phyloP scores from a whole-genome alignment of 2,888 invertebrate species.

The Cheilosia vulpina region DNA sequence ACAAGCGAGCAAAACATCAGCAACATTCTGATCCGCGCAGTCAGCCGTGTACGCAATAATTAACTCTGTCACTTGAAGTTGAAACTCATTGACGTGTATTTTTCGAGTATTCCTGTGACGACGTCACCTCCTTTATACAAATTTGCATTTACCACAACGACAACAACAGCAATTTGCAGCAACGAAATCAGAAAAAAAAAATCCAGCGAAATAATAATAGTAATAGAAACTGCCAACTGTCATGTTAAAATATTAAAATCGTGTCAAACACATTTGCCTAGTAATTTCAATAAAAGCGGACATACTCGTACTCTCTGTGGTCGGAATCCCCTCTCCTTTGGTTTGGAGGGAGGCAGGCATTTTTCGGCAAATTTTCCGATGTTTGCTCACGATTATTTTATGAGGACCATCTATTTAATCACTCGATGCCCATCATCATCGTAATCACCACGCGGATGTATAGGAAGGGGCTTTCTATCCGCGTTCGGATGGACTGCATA shows the following conservation, averaged over 20 bases:
- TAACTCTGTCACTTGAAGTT: conserved; percentile 46
- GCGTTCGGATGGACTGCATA: conserved; percentile 9
- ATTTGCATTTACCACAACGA: conserved; percentile 14
- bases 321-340: neutral
- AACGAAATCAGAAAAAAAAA: neutral
- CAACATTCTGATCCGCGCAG: conserved; percentile 50
- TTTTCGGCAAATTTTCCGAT: conserved; percentile 45
- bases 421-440: conserved; percentile 72
- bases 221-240: conserved; percentile 63
- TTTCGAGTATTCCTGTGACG: neutral
- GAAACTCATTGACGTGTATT: conserved; percentile 32
- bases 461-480: conserved; percentile 49
- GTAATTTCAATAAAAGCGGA: conserved; percentile 59
- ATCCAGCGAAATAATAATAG: conserved; percentile 37
- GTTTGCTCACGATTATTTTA: conserved; percentile 73
- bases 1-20: conserved; percentile 20
- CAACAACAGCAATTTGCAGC: neutral
- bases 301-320: conserved; percentile 15
- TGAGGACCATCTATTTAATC: conserved; percentile 74
- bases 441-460: conserved; percentile 65
- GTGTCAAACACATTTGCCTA: conserved; percentile 70
- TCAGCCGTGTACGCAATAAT: conserved; percentile 64
- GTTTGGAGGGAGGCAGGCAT: too few relatives aligned
- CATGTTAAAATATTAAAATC: conserved; percentile 71
- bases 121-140: neutral